Evolutionary conservation across 1,140 invertebrate species (phyloP), one percentile per base, ranked within the genome.

Genomic region (Pemphigus obesinymphae): DNA sequence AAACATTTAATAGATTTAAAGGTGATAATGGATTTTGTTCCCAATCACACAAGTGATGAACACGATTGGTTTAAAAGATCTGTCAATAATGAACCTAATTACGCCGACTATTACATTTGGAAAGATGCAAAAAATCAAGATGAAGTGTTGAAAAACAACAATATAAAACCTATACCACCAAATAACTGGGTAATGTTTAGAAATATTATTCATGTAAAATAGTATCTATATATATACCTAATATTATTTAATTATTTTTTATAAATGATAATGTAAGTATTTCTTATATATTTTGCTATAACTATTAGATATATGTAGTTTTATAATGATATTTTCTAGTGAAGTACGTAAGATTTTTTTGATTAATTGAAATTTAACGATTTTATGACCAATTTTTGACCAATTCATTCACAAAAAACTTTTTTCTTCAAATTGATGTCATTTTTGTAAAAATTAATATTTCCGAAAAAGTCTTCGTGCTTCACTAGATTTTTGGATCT

Each of bases 11-110:
- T 70, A 92, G 94, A 90, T 83, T 89, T 96, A 61, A 93, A 92
- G 87, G 86, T 96, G 4, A 88, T 96, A 17, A 85, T 96, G 86
- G 95, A 97, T 86, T 92, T 96, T 84, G 92, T 96, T 29, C 94
- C 94, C 5, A 96, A 96, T 87, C 94, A 96, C 85, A 92, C 93
- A 0, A 94, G 93, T 83, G 89, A 93, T 85, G 85, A 93, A 83
- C 92, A 93, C 83, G 86, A 89, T 78, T 96, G 95, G 95, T 96
- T 96, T 85, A 78, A 87, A 29, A 89, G 91, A 68, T 95, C 94
- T 0, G 86, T 87, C 1, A 87, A 88, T n/a, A 88, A 87, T 66
- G 88, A 89, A 43, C 87, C 89, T 20, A 88, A 89, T 11, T 95
- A 92, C 80, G 88, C 87, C 31, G 91, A 95, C 84, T 96, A 91